These are phyloP conservation scores for Charadrius vociferus DNA, from an alignment of 2,113 vertebrate species.

Conservation along the genomic window DNA sequence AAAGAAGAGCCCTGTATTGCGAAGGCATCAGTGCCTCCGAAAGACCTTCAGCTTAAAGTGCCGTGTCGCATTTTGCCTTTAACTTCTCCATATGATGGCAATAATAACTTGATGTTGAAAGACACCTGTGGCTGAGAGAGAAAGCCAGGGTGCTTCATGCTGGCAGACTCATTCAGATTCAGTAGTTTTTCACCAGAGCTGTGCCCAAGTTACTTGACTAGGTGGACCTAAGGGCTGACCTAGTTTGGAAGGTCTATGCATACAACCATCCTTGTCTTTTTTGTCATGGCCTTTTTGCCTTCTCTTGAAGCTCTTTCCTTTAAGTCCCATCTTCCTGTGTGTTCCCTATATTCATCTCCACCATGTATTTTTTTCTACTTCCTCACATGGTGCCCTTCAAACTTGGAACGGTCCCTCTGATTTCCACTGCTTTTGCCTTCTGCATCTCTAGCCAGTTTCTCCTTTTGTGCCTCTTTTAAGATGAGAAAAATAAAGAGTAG, in stretches of 20 bases:
- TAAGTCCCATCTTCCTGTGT: not conserved
- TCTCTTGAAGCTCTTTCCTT: not conserved
- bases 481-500: not conserved
- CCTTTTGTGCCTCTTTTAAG: not conserved
- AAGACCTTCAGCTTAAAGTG: not conserved
- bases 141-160: not conserved
- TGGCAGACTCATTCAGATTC: not conserved
- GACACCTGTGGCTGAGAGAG: not conserved
- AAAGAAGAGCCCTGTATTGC: not conserved
- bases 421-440: not conserved
- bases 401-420: not conserved
- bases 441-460: not conserved
- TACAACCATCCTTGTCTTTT: not conserved
- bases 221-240: not conserved
- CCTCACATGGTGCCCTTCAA: not conserved
- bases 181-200: not conserved
- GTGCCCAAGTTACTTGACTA: not conserved
- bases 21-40: not conserved
- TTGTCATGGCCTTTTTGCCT: not conserved
- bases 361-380: not conserved
- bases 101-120: not conserved
- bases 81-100: not conserved
- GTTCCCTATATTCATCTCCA: not conserved
- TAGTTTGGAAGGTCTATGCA: not conserved
- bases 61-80: not conserved